These are phyloP conservation scores for Eristalinus sepulchralis DNA, from an alignment of 2,888 invertebrate genomes.

Conservation along the genomic window DNA sequence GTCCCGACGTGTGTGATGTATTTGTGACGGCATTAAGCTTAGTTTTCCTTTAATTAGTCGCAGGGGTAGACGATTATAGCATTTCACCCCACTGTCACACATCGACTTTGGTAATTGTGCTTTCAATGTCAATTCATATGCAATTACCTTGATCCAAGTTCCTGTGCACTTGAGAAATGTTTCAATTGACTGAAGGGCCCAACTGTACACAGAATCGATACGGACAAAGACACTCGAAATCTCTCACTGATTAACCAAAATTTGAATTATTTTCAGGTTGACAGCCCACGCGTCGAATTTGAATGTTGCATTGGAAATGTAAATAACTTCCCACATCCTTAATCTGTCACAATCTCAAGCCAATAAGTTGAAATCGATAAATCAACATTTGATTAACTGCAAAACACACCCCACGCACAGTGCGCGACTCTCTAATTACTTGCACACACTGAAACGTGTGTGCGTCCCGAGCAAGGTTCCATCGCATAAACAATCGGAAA, in stretches of 20 bases:
- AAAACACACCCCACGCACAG: slow-evolving; percentile 7
- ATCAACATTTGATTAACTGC: slow-evolving; percentile 5
- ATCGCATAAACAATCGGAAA: slow-evolving; percentile 26
- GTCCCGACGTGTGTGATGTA: neutral
- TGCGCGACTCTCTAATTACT: slow-evolving; percentile 13
- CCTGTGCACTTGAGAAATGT: neutral
- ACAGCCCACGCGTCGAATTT: neutral
- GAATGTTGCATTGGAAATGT: neutral
- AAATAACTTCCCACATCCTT: neutral
- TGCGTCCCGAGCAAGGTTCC: neutral
- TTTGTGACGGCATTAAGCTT: neutral
- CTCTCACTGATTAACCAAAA: neutral
- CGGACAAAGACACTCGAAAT: neutral
- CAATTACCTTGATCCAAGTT: neutral
- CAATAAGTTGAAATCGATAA: neutral
- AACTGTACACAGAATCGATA: neutral
- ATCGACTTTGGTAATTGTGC: slow-evolving; percentile 10
- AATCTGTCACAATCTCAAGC: neutral
- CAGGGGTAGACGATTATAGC: neutral
- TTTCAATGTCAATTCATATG: slow-evolving; percentile 20
- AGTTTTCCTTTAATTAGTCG: slow-evolving; percentile 29
- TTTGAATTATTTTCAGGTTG: neutral
- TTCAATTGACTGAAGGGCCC: no score
- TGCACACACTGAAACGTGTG: slow-evolving; percentile 11
- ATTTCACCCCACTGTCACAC: slow-evolving; percentile 4